phyloP scores from a whole-genome alignment of 2,113 vertebrate genomes.

The Myotis davidii region DNA sequence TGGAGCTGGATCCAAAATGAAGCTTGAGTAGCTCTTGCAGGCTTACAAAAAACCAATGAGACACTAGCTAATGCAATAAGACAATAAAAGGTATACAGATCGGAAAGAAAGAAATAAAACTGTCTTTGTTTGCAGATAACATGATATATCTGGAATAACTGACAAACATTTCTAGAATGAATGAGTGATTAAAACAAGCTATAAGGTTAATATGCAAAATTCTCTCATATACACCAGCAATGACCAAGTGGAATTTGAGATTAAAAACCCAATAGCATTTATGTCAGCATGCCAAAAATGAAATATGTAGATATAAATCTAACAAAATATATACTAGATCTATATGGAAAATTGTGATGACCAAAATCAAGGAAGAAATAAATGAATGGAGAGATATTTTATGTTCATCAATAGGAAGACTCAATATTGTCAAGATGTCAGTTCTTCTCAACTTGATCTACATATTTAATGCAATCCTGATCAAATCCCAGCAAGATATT shows the following conservation, averaged over 20 bases:
- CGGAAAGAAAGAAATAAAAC: neutral
- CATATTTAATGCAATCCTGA: neutral
- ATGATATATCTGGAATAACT: neutral
- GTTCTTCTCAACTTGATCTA: neutral
- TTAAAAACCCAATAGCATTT: neutral
- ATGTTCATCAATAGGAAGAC: neutral
- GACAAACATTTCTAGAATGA: neutral
- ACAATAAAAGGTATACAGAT: neutral
- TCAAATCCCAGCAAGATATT: neutral
- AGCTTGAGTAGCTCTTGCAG: neutral
- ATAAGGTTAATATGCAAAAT: neutral
- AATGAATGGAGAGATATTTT: neutral
- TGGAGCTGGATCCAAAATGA: neutral
- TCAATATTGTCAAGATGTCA: neutral
- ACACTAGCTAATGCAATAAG: neutral
- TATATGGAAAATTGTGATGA: neutral
- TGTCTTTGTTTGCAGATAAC: neutral
- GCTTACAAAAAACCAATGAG: neutral
- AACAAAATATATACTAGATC: neutral
- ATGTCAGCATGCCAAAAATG: neutral
- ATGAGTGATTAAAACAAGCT: neutral
- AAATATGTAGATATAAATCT: neutral
- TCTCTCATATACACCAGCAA: neutral
- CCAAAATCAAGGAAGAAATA: neutral
- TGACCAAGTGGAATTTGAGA: neutral